Evolutionary conservation across 2,797 vertebrate genomes (phyloP).

Genomic region (Florisuga fusca): DNA sequence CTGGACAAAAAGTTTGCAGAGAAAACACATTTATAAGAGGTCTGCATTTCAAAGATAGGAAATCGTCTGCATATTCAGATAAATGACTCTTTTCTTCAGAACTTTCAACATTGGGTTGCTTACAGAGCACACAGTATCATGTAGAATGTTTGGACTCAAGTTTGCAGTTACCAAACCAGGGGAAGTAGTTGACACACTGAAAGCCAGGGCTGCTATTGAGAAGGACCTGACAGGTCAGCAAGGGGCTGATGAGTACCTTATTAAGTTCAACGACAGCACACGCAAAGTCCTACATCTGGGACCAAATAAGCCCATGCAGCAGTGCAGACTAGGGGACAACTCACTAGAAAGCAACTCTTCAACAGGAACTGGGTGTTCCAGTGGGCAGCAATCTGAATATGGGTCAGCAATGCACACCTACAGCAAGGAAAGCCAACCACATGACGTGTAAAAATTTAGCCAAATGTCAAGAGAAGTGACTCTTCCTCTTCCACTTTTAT

Average conservation of each 20-base stretch:
- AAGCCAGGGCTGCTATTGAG: not conserved
- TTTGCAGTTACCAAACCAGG: not conserved
- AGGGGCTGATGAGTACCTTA: not conserved
- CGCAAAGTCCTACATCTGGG: not conserved
- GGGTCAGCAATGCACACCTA: not conserved
- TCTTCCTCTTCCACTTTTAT: not conserved
- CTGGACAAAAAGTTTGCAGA: not conserved
- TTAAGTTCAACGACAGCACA: not conserved
- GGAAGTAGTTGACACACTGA: not conserved
- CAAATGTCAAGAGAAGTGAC: not conserved
- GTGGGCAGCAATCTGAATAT: not conserved
- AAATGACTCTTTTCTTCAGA: rapidly evolving
- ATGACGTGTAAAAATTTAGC: not conserved
- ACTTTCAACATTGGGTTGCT: not conserved
- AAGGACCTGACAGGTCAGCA: not conserved
- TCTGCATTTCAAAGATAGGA: not conserved
- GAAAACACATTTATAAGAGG: not conserved
- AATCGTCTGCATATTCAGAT: not conserved
- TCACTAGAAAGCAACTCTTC: not conserved
- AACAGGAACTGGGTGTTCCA: not conserved
- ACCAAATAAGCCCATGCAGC: not conserved
- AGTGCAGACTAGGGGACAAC: not conserved
- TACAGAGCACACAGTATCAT: not conserved
- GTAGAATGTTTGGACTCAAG: not conserved
- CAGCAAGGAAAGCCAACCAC: not conserved